phyloP scores from a whole-genome alignment of 2,797 vertebrate species.

The Amblyraja radiata region DNA sequence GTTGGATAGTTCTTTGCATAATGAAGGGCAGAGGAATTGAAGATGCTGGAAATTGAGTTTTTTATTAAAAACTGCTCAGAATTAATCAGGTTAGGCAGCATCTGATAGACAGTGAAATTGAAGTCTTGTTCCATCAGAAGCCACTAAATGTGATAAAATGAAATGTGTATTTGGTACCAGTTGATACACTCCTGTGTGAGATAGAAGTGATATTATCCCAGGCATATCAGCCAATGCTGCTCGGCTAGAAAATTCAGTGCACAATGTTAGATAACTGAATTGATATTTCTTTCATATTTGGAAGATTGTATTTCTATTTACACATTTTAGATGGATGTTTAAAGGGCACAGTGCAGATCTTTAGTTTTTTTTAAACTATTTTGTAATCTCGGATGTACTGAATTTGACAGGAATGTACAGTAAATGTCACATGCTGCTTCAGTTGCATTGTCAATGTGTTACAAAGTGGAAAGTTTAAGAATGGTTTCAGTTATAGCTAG shows the following conservation, averaged over 20 bases:
- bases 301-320: slow-evolving; percentile 14
- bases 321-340: not conserved
- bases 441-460: not conserved
- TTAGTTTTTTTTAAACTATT: not conserved
- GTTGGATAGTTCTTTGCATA: too few relatives aligned
- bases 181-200: not conserved
- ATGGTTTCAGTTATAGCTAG: not conserved
- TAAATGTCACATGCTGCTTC: not conserved
- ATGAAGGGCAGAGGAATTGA: too few relatives aligned
- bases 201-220: not conserved
- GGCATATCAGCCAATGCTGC: not conserved
- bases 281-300: slow-evolving; percentile 23
- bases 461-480: not conserved
- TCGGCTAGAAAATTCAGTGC: not conserved
- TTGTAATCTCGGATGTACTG: not conserved
- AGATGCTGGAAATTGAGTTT: too few relatives aligned
- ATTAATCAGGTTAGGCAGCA: too few relatives aligned
- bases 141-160: too few relatives aligned
- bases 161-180: too few relatives aligned
- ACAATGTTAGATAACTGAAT: not conserved
- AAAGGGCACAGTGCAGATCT: not conserved
- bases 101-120: too few relatives aligned
- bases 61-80: too few relatives aligned
- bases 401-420: not conserved
- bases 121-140: too few relatives aligned